Percentiles rank a stretch among this genome's conserved stretches.
Evolutionary conservation across 2,113 vertebrate genomes (phyloP).

Genomic region (Cyprinodon brontotheroides): DNA sequence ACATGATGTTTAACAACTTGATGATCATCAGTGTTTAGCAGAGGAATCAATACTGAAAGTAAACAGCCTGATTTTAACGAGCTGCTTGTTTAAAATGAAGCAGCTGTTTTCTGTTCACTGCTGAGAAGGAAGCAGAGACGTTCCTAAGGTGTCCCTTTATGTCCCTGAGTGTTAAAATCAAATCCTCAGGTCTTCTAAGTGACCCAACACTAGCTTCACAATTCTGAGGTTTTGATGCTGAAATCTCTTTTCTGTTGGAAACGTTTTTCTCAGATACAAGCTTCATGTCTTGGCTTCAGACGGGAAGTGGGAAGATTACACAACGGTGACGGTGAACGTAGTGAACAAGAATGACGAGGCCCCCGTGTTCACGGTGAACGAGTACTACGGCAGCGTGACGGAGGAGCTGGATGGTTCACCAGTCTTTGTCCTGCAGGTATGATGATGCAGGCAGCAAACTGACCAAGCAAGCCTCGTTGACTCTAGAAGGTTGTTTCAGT

Average conservation of each 20-base stretch:
- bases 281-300: constrained; percentile 88
- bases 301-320: constrained; percentile 90
- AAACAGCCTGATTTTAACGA: not conserved
- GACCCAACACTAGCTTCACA: too few relatives aligned
- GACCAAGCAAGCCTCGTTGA: too few relatives aligned
- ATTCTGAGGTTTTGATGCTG: not conserved
- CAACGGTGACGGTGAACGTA: constrained; percentile 81
- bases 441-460: not conserved
- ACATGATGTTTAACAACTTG: not conserved
- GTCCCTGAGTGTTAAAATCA: not conserved
- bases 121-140: not conserved
- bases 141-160: too few relatives aligned
- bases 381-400: constrained; percentile 88
- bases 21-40: not conserved
- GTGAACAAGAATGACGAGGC: constrained; percentile 91
- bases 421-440: constrained; percentile 89
- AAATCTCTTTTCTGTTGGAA: not conserved
- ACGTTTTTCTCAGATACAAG: constrained; percentile 74
- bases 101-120: not conserved
- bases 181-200: not conserved
- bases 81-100: not conserved
- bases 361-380: constrained; percentile 85
- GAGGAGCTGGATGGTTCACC: constrained; percentile 87
- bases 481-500: too few relatives aligned
- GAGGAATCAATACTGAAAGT: not conserved